These are phyloP conservation scores for Drosophila prosaltans DNA, from an alignment of 1,140 invertebrate species.

Conservation along the genomic window DNA sequence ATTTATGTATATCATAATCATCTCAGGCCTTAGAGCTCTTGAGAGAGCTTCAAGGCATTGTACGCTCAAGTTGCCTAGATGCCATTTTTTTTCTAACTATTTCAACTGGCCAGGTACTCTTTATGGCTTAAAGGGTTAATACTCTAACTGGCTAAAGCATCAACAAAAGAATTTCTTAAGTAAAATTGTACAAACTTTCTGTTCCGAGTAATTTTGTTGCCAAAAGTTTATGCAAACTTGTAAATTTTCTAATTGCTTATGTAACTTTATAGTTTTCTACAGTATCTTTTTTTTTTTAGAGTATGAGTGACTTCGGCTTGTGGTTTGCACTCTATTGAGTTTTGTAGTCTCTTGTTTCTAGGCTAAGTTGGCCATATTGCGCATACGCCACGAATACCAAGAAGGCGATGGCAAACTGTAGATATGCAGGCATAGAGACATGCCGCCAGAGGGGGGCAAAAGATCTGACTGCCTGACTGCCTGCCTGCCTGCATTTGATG, in stretches of 20 bases:
- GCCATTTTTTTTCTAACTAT: not conserved
- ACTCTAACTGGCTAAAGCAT: not conserved
- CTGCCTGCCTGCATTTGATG: slow-evolving; percentile 21
- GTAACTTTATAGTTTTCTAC: not conserved
- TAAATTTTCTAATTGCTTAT: not conserved
- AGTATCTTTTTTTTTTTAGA: not conserved
- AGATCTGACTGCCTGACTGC: slow-evolving; percentile 9
- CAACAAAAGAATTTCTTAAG: not conserved
- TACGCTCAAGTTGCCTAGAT: slow-evolving; percentile 32
- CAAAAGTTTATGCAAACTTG: no score
- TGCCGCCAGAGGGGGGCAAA: no score
- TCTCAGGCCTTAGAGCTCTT: slow-evolving; percentile 22
- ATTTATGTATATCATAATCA: slow-evolving; percentile 76
- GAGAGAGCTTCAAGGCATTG: slow-evolving; percentile 29
- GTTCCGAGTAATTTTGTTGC: no score
- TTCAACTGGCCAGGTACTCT: not conserved
- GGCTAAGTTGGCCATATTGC: slow-evolving; percentile 68
- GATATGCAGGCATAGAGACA: slow-evolving; percentile 35
- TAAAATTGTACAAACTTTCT: no score
- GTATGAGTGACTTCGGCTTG: not conserved
- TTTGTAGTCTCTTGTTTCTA: slow-evolving; percentile 19
- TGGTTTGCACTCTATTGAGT: not conserved
- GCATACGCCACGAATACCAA: slow-evolving; percentile 69
- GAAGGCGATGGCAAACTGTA: slow-evolving; percentile 50
- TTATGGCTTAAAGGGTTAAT: slow-evolving; percentile 1